Conservation (phyloP, 2,113 vertebrate species). For the Piaya cayana region DNA sequence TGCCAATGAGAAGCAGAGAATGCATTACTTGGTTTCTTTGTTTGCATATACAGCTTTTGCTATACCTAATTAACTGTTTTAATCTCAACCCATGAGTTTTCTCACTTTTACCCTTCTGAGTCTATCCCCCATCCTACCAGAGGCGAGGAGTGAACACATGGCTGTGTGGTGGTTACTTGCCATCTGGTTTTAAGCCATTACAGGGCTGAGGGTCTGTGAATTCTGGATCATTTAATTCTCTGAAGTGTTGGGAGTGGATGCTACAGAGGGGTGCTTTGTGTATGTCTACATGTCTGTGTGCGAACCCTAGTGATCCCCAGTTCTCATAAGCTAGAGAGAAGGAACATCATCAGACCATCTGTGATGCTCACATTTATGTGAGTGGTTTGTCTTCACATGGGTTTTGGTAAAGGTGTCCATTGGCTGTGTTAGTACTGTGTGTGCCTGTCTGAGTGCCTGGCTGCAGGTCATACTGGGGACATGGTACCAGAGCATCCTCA, state of each 20-base stretch:
- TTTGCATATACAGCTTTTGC: fast-evolving
- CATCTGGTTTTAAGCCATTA: fast-evolving
- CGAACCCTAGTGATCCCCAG: background rate
- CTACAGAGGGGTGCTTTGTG: background rate
- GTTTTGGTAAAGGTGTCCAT: background rate
- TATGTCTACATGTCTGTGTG: background rate
- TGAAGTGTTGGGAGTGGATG: no score
- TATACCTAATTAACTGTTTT: background rate
- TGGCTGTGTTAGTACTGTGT: background rate
- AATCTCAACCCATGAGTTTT: background rate
- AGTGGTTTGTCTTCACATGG: background rate
- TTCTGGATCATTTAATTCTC: background rate
- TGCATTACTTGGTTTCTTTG: background rate
- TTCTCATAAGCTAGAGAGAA: background rate
- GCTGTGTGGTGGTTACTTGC: background rate
- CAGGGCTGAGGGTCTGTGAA: background rate
- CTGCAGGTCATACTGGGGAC: background rate
- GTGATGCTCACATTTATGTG: background rate
- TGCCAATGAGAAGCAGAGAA: fast-evolving
- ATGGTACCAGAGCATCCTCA: background rate
- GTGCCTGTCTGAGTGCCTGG: background rate
- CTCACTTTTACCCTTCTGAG: background rate
- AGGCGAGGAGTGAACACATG: fast-evolving
- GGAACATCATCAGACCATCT: background rate
- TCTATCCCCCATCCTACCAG: background rate